A percentile compares a stretch with the other conserved stretches of the same genome.
Conservation (phyloP, 2,797 vertebrate species). For the Halcyon smyrnensis region DNA sequence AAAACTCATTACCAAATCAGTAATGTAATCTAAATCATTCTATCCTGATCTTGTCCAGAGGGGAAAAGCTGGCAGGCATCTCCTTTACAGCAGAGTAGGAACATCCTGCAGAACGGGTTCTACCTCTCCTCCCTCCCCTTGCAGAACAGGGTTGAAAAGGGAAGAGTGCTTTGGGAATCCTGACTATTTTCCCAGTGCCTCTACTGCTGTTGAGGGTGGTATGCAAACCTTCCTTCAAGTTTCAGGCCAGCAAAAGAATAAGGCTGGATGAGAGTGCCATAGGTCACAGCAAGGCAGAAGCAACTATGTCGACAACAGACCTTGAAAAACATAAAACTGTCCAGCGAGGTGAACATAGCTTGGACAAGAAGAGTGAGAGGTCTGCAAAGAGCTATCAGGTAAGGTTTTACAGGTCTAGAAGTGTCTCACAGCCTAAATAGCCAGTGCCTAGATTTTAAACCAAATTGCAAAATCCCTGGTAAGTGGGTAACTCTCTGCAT, state of each 20-base stretch:
- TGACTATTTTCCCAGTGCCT: slow-evolving; percentile 2
- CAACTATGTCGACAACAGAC: background rate
- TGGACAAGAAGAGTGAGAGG: background rate
- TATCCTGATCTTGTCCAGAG: background rate
- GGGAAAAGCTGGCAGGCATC: background rate
- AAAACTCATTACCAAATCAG: background rate
- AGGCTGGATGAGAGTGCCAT: background rate
- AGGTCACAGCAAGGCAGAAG: background rate
- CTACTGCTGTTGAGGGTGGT: background rate
- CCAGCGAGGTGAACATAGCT: background rate
- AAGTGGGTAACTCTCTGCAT: background rate
- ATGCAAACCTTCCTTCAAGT: background rate
- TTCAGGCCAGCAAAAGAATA: background rate
- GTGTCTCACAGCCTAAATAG: background rate
- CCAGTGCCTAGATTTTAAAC: background rate
- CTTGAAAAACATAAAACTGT: background rate
- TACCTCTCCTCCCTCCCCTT: background rate
- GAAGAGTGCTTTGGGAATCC: background rate
- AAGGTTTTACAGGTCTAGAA: background rate
- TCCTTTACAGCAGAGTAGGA: background rate
- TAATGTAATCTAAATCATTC: background rate
- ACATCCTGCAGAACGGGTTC: slow-evolving; percentile 24
- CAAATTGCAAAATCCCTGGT: background rate
- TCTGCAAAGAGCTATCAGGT: background rate
- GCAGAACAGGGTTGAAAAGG: background rate